Conservation (phyloP, 1,140 invertebrate species). For the Caenorhabditis briggsae region DNA sequence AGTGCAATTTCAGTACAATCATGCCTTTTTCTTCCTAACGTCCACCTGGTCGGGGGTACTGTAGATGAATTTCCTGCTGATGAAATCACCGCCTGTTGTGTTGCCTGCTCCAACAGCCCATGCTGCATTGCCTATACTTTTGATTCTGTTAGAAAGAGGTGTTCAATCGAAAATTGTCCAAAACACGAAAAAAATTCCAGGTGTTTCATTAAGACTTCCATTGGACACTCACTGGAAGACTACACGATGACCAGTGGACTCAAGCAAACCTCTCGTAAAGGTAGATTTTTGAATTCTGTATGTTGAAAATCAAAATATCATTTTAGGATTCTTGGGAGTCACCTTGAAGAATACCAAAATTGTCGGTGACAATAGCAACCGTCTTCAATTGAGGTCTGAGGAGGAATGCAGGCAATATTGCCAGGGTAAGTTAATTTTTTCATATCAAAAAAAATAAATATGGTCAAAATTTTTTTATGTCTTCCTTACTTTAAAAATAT, state of each 20-base stretch:
- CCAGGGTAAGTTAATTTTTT: too few species aligned
- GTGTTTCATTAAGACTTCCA: slow-evolving; percentile 49
- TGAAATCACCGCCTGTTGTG: slow-evolving; percentile 46
- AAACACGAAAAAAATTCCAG: too few species aligned
- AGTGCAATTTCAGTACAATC: slow-evolving; percentile 21
- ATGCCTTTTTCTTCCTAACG: slow-evolving; percentile 55
- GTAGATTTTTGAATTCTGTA: neutral
- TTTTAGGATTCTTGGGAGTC: slow-evolving; percentile 26
- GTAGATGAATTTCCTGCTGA: slow-evolving; percentile 54
- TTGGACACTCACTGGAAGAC: slow-evolving; percentile 50
- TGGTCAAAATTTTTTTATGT: too few species aligned
- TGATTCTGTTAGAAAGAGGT: slow-evolving; percentile 41
- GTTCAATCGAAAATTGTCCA: neutral
- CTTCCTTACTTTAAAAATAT: too few species aligned
- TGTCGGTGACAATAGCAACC: slow-evolving; percentile 19
- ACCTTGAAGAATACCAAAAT: slow-evolving; percentile 56
- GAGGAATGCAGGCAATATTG: slow-evolving; percentile 60
- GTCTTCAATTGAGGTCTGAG: slow-evolving; percentile 14
- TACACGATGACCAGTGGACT: slow-evolving; percentile 38
- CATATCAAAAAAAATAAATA: too few species aligned
- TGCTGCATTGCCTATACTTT: slow-evolving; percentile 58
- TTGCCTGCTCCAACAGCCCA: slow-evolving; percentile 36
- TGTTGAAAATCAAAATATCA: neutral
- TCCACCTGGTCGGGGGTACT: slow-evolving; percentile 38
- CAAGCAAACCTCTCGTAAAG: slow-evolving; percentile 8